A percentile compares a stretch with the other conserved stretches of the same genome.
These are phyloP conservation scores for Melanaphis sacchari DNA, from an alignment of 1,140 invertebrate species.

Conservation along the genomic window DNA sequence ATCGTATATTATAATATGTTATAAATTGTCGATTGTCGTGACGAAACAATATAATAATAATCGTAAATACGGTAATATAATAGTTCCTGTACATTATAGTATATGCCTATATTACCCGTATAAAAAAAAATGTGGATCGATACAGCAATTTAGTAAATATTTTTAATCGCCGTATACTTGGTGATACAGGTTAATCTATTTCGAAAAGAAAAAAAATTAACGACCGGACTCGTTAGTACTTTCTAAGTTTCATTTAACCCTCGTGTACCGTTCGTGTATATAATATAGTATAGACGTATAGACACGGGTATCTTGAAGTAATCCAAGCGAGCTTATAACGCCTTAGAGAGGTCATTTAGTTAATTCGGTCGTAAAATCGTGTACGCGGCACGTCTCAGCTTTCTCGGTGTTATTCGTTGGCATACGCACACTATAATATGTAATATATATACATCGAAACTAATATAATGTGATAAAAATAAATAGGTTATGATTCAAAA, in stretches of 20 bases:
- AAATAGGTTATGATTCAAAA: neutral
- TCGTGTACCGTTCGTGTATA: neutral
- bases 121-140: neutral
- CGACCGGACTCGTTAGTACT: neutral
- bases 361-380: slow-evolving; percentile 1
- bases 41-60: neutral
- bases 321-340: neutral
- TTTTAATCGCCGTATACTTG: neutral
- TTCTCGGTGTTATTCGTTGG: neutral
- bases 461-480: neutral
- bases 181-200: neutral
- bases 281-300: neutral
- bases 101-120: neutral
- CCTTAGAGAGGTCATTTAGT: neutral
- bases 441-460: neutral
- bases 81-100: no score
- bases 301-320: neutral
- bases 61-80: neutral
- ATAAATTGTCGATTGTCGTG: neutral
- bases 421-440: neutral
- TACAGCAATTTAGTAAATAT: neutral
- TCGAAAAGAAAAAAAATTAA: neutral
- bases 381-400: neutral
- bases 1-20: neutral
- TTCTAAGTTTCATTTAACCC: slow-evolving; percentile 8